Evolutionary conservation across 2,113 vertebrate species (phyloP), one percentile per base, ranked within the genome.

Genomic region (Labrus mixtus): DNA sequence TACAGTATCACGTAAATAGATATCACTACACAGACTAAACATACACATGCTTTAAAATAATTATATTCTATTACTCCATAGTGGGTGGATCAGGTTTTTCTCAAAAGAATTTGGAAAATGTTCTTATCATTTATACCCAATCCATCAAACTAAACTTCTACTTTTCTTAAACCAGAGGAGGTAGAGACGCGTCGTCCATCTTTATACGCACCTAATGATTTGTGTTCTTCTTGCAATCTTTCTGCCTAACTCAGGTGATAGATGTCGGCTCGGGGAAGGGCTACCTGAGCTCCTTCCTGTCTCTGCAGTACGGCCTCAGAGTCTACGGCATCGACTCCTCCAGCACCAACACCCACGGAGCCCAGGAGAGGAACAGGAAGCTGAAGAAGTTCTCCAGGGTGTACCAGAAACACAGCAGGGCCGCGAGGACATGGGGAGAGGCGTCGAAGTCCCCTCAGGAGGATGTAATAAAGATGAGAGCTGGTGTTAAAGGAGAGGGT

Each of bases 321-420:
- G 98, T 99, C 76, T 99, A 96, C 79, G 98, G 98, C 89, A 97
- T 99, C 13, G 98, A 99, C 91, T 98, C 97, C 1, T 99, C 98
- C 54, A 95, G 91, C 89, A 91, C 78, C 74, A 99, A 96, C 91
- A 99, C 98, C 2, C 94, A 92, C 6, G 96, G 97, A 58, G 98
- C 98, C 84, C 94, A 95, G 74, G 95, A 99, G 92, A 96, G 98
- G 88, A 99, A 97, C 89, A 95, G 95, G 86, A 99, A 99, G 91
- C 89, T 99, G 79, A 97, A 96, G 91, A 99, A 95, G 91, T 97
- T 96, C 64, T 99, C 97, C 90, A 95, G 77, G 90, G 92, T 88
- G 0, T 96, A 96, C 93, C 94, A 93, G 87, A 94, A 86, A 54
- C 81, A 62, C 39, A 51, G 9, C 12, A 87, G 74, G 64, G 58